Evolutionary conservation across 2,113 vertebrate genomes (phyloP), one percentile per base, ranked within the genome.

Genomic region (Notiomystis cincta): DNA sequence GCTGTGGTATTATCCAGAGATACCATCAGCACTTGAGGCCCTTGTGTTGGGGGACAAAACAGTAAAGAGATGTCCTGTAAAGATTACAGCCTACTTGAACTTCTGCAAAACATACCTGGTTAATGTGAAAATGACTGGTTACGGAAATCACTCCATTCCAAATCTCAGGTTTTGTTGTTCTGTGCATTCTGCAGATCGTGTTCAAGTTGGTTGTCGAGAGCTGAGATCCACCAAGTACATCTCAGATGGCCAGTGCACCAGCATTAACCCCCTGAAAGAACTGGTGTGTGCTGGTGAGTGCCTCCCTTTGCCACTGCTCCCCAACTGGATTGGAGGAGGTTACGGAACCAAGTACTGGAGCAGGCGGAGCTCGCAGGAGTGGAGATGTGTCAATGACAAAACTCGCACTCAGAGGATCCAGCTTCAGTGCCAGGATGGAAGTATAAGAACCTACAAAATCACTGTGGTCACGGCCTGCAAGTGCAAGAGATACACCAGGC

Each of bases 151-250:
- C 58, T 85, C 40, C 57, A 16, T 79, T 93, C 64, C 23, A 40
- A 88, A 64, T 84, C 80, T 95, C 84, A 80, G 27, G 69, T 80
- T 93, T 87, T 87, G 38, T 62, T 89, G 31, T 91, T 82, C 72
- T 87, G 62, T 94, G 17, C 71, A 64, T 92, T 93, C 87, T 87
- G 80, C 96, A 98, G 99, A 98, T 96, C 98, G 98, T 3, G 98
- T 98, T 95, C 99, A 99, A 96, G 98, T 99, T 56, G 99, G 99
- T 37, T 99, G 99, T 96, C 98, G 99, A 69, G 99, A 99, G 76
- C 97, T 99, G 87, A 98, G 99, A 73, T 99, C 99, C 90, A 99
- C 99, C 37, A 99, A 99, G 85, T 99, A 99, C 96, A 99, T 99
- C 96, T 99, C 99, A 0, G 99, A 99, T 1, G 99, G 99, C 33